Evolutionary conservation across 2,888 invertebrate genomes (phyloP), one percentile per base, ranked within the genome.

Genomic region (Habrosyne pyritoides): DNA sequence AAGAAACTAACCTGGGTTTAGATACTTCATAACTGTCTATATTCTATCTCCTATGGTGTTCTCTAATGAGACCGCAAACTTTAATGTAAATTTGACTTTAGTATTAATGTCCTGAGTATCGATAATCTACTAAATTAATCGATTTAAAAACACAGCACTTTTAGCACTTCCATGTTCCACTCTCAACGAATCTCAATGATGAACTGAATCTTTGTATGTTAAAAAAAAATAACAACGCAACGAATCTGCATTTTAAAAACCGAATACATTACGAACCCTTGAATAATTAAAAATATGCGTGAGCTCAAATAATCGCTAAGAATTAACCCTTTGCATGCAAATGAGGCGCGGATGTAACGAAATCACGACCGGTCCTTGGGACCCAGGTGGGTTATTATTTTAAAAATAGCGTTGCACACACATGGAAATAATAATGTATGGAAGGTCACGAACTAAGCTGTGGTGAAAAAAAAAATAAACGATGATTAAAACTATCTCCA

Each of bases 271-370:
- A 87, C 64, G 64, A 77, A 90, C 91, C 92, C 92, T 87, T 90
- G 90, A 87, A 92, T 90, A 92, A 92, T 92, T 92, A 92, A 90
- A 91, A 90, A 89, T 89, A 90, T 88, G 88, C 91, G 91, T 86
- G 89, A 86, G 87, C 81, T 78, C 84, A 88, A 89, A 91, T 89
- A 89, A 86, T 89, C 87, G 85, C 80, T 81, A 89, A 86, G 89
- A 87, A 79, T 91, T 90, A 91, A 91, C 91, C 92, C 92, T 88
- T 86, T 80, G 80, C 75, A 91, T 92, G 91, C 90, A 89, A 91
- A 92, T 91, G 74, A 82, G 79, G 63, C 63, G 64, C 73, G 81
- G 77, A 84, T 84, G 82, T 77, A 80, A 80, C 76, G 69, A 73
- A 86, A 83, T 84, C 82, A 75, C 79, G 79, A 87, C 84, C 87